These are phyloP conservation scores for Andrena minutula DNA, from an alignment of 2,888 invertebrate species.

Conservation along the genomic window DNA sequence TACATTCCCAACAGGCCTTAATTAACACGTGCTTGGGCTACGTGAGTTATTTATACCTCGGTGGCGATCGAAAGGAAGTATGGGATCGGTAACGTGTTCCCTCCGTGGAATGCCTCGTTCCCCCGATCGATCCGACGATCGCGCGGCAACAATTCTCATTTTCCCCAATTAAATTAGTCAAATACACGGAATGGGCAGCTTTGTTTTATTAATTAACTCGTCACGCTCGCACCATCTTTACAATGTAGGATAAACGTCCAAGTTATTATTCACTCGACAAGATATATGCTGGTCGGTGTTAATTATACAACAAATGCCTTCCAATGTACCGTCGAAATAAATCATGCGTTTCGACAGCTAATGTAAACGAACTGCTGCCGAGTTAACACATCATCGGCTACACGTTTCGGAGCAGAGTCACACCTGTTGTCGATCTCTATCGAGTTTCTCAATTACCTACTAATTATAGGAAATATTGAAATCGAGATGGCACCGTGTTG, in stretches of 20 bases:
- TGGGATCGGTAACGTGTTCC: constrained; percentile 43
- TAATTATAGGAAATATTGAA: too few relatives aligned
- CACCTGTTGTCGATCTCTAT: too few relatives aligned
- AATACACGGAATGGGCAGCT: background rate
- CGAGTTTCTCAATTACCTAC: too few relatives aligned
- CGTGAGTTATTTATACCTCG: constrained; percentile 59
- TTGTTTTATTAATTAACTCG: background rate
- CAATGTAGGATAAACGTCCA: background rate
- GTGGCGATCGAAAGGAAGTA: constrained; percentile 46
- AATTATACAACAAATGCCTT: background rate
- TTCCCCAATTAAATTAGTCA: background rate
- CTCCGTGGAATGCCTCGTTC: constrained; percentile 25
- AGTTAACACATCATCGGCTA: background rate
- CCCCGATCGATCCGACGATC: background rate
- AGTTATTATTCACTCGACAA: background rate
- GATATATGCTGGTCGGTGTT: background rate
- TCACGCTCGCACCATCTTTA: background rate
- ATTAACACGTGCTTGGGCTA: constrained; percentile 60
- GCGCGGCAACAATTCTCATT: background rate
- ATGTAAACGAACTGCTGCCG: background rate
- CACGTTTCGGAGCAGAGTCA: too few relatives aligned
- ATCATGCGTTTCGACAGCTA: background rate
- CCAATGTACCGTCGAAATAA: background rate
- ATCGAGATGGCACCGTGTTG: too few relatives aligned
- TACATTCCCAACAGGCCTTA: constrained; percentile 55